Conservation (phyloP, 2,888 invertebrate species). For the Apodemia mormo region DNA sequence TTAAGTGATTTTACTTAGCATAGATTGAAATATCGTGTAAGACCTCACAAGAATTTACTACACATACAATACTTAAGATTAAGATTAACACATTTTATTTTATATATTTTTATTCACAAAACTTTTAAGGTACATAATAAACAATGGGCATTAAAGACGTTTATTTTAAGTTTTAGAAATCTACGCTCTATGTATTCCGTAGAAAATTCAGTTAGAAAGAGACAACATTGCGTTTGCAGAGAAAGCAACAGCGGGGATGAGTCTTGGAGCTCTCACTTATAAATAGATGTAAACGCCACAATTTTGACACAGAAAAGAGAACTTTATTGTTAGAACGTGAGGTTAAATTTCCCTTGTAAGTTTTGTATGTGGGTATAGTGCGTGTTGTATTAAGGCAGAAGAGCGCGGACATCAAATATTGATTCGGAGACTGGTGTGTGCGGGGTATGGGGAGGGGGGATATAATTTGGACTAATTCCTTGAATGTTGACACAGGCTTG, state of each 20-base stretch:
- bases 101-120: too few species aligned
- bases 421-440: constrained; percentile 70
- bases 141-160: not conserved
- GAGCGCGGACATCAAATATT: constrained; percentile 82
- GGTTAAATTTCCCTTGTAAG: constrained; percentile 32
- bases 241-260: constrained; percentile 73
- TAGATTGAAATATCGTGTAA: not conserved
- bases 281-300: constrained; percentile 44
- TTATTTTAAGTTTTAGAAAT: constrained; percentile 13
- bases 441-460: constrained; percentile 52
- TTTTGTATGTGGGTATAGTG: constrained; percentile 66
- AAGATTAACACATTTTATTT: too few species aligned
- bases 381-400: constrained; percentile 80
- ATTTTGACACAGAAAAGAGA: constrained; percentile 27
- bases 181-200: constrained; percentile 43
- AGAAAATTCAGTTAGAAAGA: constrained; percentile 72
- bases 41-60: constrained; percentile 2
- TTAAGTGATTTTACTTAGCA: constrained; percentile 29
- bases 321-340: constrained; percentile 20
- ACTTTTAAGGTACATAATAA: too few species aligned
- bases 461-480: constrained; percentile 82
- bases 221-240: constrained; percentile 75
- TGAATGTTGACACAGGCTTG: constrained; percentile 75
- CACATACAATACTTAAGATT: too few species aligned
- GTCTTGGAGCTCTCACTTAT: constrained; percentile 43